Evolutionary conservation across 92 coral and sea anemone species (phyloP).

Genomic region (Epizoanthus rinbou): DNA sequence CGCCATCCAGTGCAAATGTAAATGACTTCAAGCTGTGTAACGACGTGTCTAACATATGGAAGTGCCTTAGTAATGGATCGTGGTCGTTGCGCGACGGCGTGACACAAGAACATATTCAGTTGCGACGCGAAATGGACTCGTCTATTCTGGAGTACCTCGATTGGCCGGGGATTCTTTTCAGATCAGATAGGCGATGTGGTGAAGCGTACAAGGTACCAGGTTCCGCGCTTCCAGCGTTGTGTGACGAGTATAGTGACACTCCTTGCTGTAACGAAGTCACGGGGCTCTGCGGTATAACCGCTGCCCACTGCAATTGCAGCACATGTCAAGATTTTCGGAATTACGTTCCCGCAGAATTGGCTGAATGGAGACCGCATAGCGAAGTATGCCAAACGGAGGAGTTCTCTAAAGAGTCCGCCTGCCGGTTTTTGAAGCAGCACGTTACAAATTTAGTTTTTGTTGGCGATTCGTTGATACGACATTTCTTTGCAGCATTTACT

Average conservation of each 20-base stretch:
- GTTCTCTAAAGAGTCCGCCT: slow-evolving; percentile 39
- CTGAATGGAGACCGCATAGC: slow-evolving; percentile 55
- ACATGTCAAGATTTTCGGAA: slow-evolving; percentile 62
- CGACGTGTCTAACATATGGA: slow-evolving; percentile 18
- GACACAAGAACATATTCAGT: slow-evolving; percentile 37
- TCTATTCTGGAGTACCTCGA: slow-evolving; percentile 57
- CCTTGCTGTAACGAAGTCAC: slow-evolving; percentile 75
- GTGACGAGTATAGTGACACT: slow-evolving; percentile 55
- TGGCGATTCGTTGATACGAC: slow-evolving; percentile 76
- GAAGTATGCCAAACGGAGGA: slow-evolving; percentile 40
- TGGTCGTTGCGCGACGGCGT: slow-evolving; percentile 59
- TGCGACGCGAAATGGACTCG: slow-evolving; percentile 50
- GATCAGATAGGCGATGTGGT: slow-evolving; percentile 70
- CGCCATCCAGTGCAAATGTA: not conserved
- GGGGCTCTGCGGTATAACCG: slow-evolving; percentile 61
- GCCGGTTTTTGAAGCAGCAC: slow-evolving; percentile 42
- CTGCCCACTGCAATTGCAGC: slow-evolving; percentile 54
- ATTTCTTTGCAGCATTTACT: slow-evolving; percentile 57
- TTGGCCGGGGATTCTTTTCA: slow-evolving; percentile 53
- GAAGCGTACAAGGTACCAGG: slow-evolving; percentile 12
- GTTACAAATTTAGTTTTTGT: slow-evolving; percentile 60
- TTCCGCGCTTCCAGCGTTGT: slow-evolving; percentile 37
- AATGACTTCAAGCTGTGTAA: not conserved
- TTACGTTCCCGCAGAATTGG: slow-evolving; percentile 59
- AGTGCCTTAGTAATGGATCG: slow-evolving; percentile 54